Percentiles rank a stretch among this genome's conserved stretches.
These are phyloP conservation scores for Mesorhabditis sp. DNA, from an alignment of 2,888 invertebrate genomes.

Conservation along the genomic window DNA sequence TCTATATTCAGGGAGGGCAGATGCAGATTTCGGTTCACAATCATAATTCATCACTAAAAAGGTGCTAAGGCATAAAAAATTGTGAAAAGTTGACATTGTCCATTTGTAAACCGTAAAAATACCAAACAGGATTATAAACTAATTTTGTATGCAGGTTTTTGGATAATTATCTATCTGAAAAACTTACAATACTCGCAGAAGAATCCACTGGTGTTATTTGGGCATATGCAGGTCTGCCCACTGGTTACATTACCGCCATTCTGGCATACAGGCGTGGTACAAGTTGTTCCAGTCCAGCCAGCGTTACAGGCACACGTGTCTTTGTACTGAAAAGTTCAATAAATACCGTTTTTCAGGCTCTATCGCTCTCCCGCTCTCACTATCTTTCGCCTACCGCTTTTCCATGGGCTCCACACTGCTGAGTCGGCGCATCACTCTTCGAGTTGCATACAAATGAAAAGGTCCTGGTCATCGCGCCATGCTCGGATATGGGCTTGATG, in stretches of 20 bases:
- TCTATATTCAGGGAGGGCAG: not conserved
- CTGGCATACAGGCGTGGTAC: not conserved
- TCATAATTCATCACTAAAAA: no score
- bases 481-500: no score
- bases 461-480: not conserved
- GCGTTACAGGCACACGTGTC: not conserved
- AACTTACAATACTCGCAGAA: not conserved
- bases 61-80: no score
- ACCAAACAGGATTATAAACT: not conserved
- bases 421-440: not conserved
- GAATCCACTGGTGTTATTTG: not conserved
- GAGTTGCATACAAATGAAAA: not conserved
- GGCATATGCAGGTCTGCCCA: not conserved
- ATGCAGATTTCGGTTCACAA: no score
- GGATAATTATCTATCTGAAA: not conserved
- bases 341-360: no score
- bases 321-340: constrained; percentile 3
- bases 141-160: not conserved
- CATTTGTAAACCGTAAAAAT: no score
- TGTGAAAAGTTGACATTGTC: no score
- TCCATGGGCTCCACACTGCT: not conserved
- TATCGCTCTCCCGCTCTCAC: not conserved
- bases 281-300: not conserved
- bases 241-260: not conserved
- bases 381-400: not conserved